Evolutionary conservation across 2,113 vertebrate species (phyloP).

Genomic region (Brienomyrus longianalis): DNA sequence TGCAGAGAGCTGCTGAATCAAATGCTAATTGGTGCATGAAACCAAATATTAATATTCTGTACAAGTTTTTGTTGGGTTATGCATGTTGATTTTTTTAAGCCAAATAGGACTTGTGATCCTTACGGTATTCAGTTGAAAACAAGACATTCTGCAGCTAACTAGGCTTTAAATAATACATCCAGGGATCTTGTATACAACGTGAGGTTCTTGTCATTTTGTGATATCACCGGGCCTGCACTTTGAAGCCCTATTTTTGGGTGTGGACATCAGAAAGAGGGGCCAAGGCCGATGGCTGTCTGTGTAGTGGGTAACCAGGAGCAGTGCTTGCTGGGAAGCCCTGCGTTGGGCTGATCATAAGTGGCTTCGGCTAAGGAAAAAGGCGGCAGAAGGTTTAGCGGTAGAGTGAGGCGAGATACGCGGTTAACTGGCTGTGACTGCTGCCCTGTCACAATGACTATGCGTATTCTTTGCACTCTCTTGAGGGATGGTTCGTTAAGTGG

Average conservation of each 20-base stretch:
- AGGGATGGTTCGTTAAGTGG: neutral
- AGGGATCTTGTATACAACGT: neutral
- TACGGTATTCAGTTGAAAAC: neutral
- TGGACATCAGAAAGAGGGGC: neutral
- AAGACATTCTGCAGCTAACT: neutral
- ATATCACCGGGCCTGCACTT: neutral
- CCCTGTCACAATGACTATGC: neutral
- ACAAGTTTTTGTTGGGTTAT: neutral
- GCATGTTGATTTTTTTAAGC: neutral
- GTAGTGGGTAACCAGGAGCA: neutral
- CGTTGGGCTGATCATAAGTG: neutral
- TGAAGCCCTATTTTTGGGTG: neutral
- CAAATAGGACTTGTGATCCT: neutral
- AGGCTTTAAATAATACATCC: neutral
- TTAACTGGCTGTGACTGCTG: neutral
- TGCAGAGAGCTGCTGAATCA: neutral
- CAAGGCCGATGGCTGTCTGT: neutral
- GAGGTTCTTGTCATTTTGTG: neutral
- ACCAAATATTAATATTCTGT: constrained; percentile 12
- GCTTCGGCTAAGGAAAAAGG: neutral
- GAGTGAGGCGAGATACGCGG: neutral
- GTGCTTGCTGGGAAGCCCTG: neutral
- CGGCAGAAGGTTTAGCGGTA: neutral
- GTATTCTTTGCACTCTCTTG: neutral
- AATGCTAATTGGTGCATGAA: constrained; percentile 11